Evolutionary conservation across 92 coral and sea anemone species (phyloP).

Genomic region (Plumapathes pennacea): DNA sequence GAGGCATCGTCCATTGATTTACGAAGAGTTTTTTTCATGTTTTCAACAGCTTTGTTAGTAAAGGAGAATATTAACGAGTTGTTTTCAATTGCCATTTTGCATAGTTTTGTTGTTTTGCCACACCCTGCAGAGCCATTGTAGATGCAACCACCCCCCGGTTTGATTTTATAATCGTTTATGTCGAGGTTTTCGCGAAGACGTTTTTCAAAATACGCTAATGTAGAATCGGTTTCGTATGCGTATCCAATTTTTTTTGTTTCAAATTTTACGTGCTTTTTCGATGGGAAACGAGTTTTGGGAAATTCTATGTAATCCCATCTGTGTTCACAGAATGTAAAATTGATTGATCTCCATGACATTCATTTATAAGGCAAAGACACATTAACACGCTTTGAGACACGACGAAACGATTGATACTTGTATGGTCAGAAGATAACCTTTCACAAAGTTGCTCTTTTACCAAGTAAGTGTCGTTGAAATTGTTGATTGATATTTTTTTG

Average conservation of each 20-base stretch:
- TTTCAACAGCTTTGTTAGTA: slow-evolving; percentile 18
- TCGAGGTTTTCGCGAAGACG: slow-evolving; percentile 16
- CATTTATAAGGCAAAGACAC: slow-evolving; percentile 15
- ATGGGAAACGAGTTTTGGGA: slow-evolving; percentile 4
- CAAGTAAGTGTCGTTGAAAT: slow-evolving; percentile 4
- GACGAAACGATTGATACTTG: slow-evolving; percentile 26
- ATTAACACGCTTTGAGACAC: slow-evolving; percentile 7
- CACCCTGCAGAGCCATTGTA: slow-evolving; percentile 6
- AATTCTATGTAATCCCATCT: slow-evolving; percentile 14
- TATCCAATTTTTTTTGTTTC: slow-evolving; percentile 10
- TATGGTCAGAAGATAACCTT: slow-evolving; percentile 23
- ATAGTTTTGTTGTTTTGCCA: slow-evolving; percentile 4
- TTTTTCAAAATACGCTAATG: slow-evolving; percentile 17
- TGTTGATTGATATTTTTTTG: slow-evolving; percentile 9
- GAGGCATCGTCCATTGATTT: background rate
- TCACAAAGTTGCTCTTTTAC: slow-evolving; percentile 14
- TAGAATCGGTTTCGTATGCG: background rate
- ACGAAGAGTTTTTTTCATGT: too few species aligned
- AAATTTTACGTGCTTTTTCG: background rate
- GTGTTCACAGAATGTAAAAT: slow-evolving; percentile 4
- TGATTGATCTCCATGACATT: slow-evolving; percentile 1
- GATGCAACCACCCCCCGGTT: background rate
- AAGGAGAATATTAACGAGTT: background rate
- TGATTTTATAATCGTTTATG: background rate
- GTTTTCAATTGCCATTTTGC: background rate